Conservation (phyloP, 2,113 vertebrate genomes). For the Odocoileus virginianus region DNA sequence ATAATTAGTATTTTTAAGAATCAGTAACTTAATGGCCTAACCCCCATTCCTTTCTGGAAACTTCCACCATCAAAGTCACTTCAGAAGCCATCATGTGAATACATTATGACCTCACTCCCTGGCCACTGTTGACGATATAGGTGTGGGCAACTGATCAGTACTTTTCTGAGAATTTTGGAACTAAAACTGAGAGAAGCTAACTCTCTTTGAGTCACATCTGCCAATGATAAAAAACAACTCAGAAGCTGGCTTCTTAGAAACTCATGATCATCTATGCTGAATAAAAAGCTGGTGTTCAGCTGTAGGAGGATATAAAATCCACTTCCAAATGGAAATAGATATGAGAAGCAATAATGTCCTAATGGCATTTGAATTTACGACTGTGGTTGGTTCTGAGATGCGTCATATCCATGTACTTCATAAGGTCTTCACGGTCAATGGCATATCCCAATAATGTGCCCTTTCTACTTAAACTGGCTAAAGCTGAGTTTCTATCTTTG, state of each 20-base stretch:
- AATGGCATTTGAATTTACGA: not conserved
- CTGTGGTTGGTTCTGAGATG: not conserved
- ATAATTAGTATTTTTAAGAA: not conserved
- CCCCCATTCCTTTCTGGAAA: not conserved
- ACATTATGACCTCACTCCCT: not conserved
- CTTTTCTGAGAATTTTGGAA: not conserved
- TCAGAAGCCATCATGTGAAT: too few relatives aligned
- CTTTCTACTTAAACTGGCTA: not conserved
- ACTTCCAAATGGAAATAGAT: not conserved
- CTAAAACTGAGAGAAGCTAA: not conserved
- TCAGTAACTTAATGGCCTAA: not conserved
- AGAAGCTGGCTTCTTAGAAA: not conserved
- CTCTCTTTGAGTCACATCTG: not conserved
- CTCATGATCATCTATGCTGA: not conserved
- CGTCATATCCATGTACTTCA: not conserved
- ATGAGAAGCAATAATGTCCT: not conserved
- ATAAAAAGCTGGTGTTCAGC: not conserved
- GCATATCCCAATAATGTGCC: not conserved
- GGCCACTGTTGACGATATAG: not conserved
- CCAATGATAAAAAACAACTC: not conserved
- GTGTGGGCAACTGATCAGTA: not conserved
- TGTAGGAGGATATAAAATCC: not conserved
- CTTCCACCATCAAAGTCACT: not conserved
- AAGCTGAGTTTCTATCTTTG: not conserved
- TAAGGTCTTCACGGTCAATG: not conserved